Percentiles rank a stretch among this genome's conserved stretches.
Conservation (phyloP, 2,888 invertebrate genomes). For the Lutraria lutraria region DNA sequence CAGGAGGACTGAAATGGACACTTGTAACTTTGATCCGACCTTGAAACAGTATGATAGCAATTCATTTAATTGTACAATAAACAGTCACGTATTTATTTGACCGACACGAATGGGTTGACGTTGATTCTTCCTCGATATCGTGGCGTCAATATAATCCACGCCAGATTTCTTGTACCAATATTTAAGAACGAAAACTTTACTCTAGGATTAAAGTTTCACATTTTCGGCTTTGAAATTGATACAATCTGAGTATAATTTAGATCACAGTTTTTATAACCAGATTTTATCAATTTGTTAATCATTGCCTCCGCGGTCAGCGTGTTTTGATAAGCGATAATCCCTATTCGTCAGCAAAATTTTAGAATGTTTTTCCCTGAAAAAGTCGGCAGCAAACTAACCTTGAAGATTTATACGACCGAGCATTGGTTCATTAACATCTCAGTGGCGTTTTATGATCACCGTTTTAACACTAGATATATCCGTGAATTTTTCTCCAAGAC, state of each 20-base stretch:
- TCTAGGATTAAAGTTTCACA: conserved; percentile 31
- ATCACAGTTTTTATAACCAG: conserved; percentile 31
- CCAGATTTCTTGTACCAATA: conserved; percentile 31
- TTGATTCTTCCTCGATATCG: background rate
- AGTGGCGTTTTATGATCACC: background rate
- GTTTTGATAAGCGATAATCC: conserved; percentile 24
- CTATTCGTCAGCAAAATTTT: background rate
- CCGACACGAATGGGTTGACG: conserved; percentile 9
- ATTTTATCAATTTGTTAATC: conserved; percentile 27
- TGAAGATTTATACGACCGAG: background rate
- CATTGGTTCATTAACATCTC: background rate
- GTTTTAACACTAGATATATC: too few relatives aligned
- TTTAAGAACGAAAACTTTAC: conserved; percentile 25
- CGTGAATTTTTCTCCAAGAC: too few relatives aligned
- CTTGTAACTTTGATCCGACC: background rate
- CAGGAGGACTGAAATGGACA: conserved; percentile 20
- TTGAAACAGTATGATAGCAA: conserved; percentile 7
- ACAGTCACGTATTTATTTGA: conserved; percentile 19
- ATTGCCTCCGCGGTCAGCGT: conserved; percentile 19
- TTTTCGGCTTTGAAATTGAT: conserved; percentile 29
- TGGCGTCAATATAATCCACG: conserved; percentile 28
- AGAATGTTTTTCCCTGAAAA: background rate
- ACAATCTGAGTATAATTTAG: conserved; percentile 37
- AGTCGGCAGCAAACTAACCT: background rate
- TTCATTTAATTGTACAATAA: background rate